Percentiles rank a stretch among this genome's conserved stretches.
Evolutionary conservation across 2,113 vertebrate genomes (phyloP).

Genomic region (Tympanuchus pallidicinctus): DNA sequence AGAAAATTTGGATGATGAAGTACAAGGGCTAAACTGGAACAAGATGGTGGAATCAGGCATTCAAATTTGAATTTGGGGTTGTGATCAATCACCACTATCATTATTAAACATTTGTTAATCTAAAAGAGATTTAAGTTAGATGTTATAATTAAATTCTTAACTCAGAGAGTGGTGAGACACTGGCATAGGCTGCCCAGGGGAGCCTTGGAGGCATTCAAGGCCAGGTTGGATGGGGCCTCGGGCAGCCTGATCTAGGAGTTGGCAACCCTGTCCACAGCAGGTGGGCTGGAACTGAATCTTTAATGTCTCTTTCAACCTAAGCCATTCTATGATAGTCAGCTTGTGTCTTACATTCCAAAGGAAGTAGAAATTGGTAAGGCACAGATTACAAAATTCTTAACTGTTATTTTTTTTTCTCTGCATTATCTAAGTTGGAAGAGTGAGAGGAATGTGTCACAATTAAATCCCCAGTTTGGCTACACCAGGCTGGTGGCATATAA

Average conservation of each 20-base stretch:
- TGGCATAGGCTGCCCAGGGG: not conserved
- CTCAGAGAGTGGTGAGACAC: not conserved
- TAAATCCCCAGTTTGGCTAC: not conserved
- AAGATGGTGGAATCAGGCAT: not conserved
- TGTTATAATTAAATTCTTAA: not conserved
- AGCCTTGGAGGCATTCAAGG: not conserved
- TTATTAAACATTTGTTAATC: not conserved
- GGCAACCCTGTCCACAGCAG: not conserved
- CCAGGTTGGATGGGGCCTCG: not conserved
- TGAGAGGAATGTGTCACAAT: not conserved
- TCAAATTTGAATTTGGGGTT: not conserved
- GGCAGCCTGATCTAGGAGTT: not conserved
- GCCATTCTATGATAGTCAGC: not conserved
- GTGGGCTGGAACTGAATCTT: not conserved
- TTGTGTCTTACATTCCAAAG: not conserved
- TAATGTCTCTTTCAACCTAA: not conserved
- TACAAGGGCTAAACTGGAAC: not conserved
- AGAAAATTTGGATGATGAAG: not conserved
- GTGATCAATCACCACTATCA: not conserved
- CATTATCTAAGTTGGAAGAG: not conserved
- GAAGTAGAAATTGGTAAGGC: not conserved
- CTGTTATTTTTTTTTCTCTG: not conserved
- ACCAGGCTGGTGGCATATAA: slow-evolving; percentile 13
- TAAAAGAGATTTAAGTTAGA: not conserved
- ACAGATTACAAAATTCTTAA: not conserved